Evolutionary conservation across 2,113 vertebrate species (phyloP).

Genomic region (Cygnus atratus): DNA sequence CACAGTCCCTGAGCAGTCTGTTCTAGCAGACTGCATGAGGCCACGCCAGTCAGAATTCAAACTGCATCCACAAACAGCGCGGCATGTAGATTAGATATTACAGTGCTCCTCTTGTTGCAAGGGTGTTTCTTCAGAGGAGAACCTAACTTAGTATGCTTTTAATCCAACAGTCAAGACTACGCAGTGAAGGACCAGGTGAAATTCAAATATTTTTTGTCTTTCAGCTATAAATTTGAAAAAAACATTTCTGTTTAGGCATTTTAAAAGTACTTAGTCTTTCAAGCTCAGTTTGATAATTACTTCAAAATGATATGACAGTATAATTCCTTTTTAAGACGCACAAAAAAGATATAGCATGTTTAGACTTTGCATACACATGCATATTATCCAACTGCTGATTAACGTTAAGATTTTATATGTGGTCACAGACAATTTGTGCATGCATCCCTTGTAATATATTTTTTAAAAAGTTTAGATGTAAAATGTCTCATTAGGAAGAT

Average conservation of each 20-base stretch:
- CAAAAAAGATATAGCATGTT: neutral
- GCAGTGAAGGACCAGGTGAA: neutral
- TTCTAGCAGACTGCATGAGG: neutral
- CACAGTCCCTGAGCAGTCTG: neutral
- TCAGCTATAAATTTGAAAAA: neutral
- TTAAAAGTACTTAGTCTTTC: slow-evolving; percentile 11
- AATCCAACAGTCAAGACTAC: neutral
- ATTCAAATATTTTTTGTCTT: neutral
- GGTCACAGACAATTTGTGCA: neutral
- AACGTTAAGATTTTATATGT: neutral
- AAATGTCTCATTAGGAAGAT: neutral
- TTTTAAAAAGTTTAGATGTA: neutral
- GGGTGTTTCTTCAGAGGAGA: neutral
- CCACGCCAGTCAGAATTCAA: neutral
- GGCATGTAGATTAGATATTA: neutral
- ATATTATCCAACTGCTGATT: neutral
- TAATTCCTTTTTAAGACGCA: neutral
- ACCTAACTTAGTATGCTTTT: neutral
- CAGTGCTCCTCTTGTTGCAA: too few species aligned
- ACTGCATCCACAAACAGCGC: neutral
- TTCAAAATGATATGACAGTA: neutral
- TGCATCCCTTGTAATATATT: neutral
- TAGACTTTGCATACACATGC: neutral
- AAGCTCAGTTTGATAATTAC: slow-evolving; percentile 4
- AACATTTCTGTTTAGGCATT: neutral